A percentile compares a stretch with the other conserved stretches of the same genome.
Conservation (phyloP, 30 jellyfish, hydroid and myxozoan species). For the Rhopilema esculentum region DNA sequence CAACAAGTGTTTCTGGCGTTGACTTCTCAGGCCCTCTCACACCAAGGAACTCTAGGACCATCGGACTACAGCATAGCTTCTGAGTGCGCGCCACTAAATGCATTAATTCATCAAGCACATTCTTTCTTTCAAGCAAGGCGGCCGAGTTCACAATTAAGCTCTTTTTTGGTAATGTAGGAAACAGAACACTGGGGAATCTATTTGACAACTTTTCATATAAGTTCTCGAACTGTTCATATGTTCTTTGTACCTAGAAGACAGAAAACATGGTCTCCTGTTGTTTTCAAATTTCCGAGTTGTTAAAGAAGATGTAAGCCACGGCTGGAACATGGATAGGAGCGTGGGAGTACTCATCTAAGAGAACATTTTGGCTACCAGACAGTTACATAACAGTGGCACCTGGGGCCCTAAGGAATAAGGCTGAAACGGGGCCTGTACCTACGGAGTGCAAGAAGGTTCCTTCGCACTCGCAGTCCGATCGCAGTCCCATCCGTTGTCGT, state of each 20-base stretch:
- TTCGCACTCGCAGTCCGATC: no score
- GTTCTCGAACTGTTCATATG: slow-evolving; percentile 92
- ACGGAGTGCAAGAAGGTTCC: no score
- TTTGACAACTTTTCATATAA: slow-evolving; percentile 76
- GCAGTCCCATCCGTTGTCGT: no score
- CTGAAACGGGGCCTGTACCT: no score
- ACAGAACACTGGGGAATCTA: slow-evolving; percentile 92
- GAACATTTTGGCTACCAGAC: no score
- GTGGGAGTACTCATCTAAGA: no score
- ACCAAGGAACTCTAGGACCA: slow-evolving; percentile 90
- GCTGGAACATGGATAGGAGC: no score
- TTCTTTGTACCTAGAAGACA: slow-evolving; percentile 64
- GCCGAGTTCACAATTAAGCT: slow-evolving; percentile 65
- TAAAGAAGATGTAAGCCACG: no score
- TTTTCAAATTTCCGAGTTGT: no score
- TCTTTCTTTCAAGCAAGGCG: slow-evolving; percentile 51
- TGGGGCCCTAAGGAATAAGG: no score
- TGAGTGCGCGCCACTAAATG: slow-evolving; percentile 92
- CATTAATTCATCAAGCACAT: slow-evolving; percentile 78
- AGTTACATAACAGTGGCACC: no score
- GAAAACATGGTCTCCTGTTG: no score
- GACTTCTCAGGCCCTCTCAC: slow-evolving; percentile 55
- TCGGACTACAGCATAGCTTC: slow-evolving; percentile 96
- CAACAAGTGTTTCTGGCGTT: slow-evolving; percentile 41
- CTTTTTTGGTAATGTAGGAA: slow-evolving; percentile 83